Percentiles rank a stretch among this genome's conserved stretches.
Evolutionary conservation across 2,797 vertebrate genomes (phyloP).

Genomic region (Phoebastria nigripes): DNA sequence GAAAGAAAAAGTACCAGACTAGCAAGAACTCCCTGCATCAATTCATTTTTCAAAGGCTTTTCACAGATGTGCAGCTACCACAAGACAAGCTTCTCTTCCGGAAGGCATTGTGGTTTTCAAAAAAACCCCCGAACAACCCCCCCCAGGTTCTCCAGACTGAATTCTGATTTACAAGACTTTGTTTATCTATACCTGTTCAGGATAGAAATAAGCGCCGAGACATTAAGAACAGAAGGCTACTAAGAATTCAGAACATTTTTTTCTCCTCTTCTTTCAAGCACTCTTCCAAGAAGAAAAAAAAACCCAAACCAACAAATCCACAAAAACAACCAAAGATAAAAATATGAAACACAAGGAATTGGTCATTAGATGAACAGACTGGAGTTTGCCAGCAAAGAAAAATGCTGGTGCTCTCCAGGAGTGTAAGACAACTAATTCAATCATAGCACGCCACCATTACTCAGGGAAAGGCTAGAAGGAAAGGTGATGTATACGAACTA

Average conservation of each 20-base stretch:
- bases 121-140: not conserved
- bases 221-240: not conserved
- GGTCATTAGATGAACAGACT: not conserved
- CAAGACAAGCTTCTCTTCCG: not conserved
- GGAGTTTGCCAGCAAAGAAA: not conserved
- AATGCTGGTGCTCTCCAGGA: not conserved
- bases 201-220: not conserved
- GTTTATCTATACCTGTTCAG: not conserved
- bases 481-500: not conserved
- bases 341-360: not conserved
- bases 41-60: not conserved
- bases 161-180: not conserved
- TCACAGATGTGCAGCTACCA: not conserved
- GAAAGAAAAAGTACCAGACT: not conserved
- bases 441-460: not conserved
- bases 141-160: not conserved
- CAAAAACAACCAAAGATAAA: not conserved
- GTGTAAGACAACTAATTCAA: not conserved
- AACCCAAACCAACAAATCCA: not conserved
- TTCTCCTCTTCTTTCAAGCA: not conserved
- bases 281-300: not conserved
- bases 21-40: not conserved
- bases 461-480: not conserved
- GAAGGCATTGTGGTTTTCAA: not conserved
- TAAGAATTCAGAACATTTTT: not conserved